Percentiles rank a stretch among this genome's conserved stretches.
These are phyloP conservation scores for Tonatia bakeri DNA, from an alignment of 2,113 vertebrate genomes.

Conservation along the genomic window DNA sequence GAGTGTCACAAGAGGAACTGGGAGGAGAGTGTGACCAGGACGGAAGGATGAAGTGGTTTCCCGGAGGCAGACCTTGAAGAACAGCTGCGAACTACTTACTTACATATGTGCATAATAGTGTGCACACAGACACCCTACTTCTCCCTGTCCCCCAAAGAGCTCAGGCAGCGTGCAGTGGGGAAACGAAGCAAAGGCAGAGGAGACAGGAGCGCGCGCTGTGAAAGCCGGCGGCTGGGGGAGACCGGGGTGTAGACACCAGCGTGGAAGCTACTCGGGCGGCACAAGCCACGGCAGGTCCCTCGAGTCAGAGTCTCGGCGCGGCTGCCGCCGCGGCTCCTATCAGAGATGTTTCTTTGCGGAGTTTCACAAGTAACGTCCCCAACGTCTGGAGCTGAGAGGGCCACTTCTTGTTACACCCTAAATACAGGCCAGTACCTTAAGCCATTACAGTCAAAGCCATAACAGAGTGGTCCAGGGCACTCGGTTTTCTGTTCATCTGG, in stretches of 20 bases:
- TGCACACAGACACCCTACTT: too few species aligned
- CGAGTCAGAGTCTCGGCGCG: not conserved
- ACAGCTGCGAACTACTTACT: not conserved
- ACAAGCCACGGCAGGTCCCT: not conserved
- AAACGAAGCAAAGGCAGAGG: not conserved
- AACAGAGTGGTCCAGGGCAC: not conserved
- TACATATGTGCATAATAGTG: not conserved
- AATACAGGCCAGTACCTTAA: not conserved
- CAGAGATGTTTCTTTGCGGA: not conserved
- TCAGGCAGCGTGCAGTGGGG: not conserved
- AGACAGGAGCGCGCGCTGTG: not conserved
- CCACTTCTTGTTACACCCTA: not conserved
- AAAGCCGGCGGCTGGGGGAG: not conserved
- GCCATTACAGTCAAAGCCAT: not conserved
- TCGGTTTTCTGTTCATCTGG: not conserved
- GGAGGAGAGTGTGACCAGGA: not conserved
- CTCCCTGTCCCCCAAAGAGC: not conserved
- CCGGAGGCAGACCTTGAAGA: not conserved
- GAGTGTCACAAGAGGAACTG: not conserved
- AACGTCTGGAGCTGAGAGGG: not conserved
- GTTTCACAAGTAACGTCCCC: not conserved
- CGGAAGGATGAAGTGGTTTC: not conserved
- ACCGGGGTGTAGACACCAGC: not conserved
- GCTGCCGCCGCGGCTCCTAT: not conserved
- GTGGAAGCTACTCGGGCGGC: not conserved